Evolutionary conservation across 2,113 vertebrate species (phyloP).

Genomic region (Nothobranchius kuhntae): DNA sequence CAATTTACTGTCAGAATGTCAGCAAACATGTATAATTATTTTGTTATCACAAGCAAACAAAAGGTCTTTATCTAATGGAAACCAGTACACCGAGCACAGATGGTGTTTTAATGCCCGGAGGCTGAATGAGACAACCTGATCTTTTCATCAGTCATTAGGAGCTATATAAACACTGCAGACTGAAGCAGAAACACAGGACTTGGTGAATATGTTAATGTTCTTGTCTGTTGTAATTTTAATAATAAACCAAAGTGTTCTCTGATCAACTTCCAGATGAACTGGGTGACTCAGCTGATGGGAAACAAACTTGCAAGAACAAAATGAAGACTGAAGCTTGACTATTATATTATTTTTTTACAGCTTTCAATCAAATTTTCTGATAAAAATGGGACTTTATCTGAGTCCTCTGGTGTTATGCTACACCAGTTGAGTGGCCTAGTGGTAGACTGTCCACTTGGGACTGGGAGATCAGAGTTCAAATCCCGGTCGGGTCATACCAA

Average conservation of each 20-base stretch:
- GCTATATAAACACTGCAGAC: background rate
- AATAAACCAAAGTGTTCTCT: background rate
- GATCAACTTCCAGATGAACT: background rate
- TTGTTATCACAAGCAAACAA: no score
- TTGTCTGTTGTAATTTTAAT: no score
- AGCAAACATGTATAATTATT: background rate
- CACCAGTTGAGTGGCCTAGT: no score
- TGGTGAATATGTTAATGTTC: no score
- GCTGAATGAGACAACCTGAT: background rate
- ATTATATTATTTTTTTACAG: background rate
- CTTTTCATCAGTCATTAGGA: background rate
- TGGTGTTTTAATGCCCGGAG: background rate
- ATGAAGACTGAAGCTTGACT: background rate
- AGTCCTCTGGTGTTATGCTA: background rate
- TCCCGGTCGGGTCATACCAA: no score
- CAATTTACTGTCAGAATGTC: background rate
- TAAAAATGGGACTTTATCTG: background rate
- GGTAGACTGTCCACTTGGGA: no score
- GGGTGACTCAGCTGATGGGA: no score
- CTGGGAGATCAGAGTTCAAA: no score
- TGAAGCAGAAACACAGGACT: background rate
- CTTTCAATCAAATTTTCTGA: background rate
- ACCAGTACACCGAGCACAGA: background rate
- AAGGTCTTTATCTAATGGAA: background rate
- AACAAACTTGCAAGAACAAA: no score